Percentiles rank a stretch among this genome's conserved stretches.
Evolutionary conservation across 2,888 invertebrate species (phyloP).

Genomic region (Leistus spinibarbis): DNA sequence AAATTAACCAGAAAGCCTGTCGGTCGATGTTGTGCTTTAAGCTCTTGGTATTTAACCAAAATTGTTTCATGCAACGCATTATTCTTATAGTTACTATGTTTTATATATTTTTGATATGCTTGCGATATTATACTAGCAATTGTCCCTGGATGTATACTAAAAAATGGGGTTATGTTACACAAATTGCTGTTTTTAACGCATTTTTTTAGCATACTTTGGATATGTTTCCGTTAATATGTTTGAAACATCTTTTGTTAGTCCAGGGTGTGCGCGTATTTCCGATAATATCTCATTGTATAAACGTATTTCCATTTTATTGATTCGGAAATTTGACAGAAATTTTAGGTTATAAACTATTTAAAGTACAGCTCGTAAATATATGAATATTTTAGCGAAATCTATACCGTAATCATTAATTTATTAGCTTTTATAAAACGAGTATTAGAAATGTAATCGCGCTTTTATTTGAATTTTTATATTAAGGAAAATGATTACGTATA

Average conservation of each 20-base stretch:
- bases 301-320: slow-evolving; percentile 44
- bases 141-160: slow-evolving; percentile 65
- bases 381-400: background rate
- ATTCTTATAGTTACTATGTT: slow-evolving; percentile 65
- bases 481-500: too few species aligned
- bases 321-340: background rate
- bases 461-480: too few species aligned
- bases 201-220: slow-evolving; percentile 58
- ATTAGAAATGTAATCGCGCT: too few species aligned
- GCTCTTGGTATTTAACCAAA: slow-evolving; percentile 58
- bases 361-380: background rate
- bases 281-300: slow-evolving; percentile 61
- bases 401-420: too few species aligned
- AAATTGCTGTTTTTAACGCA: slow-evolving; percentile 28
- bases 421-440: too few species aligned
- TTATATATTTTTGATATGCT: slow-evolving; percentile 69
- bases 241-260: slow-evolving; percentile 66
- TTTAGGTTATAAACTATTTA: background rate
- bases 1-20: slow-evolving; percentile 68
- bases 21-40: slow-evolving; percentile 55
- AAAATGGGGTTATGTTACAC: slow-evolving; percentile 44
- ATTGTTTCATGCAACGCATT: slow-evolving; percentile 60
- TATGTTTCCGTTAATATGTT: slow-evolving; percentile 64
- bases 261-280: slow-evolving; percentile 63
- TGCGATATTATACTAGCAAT: slow-evolving; percentile 73